A percentile compares a stretch with the other conserved stretches of the same genome.
phyloP scores from a whole-genome alignment of 2,113 vertebrate genomes.

The Origma solitaria region DNA sequence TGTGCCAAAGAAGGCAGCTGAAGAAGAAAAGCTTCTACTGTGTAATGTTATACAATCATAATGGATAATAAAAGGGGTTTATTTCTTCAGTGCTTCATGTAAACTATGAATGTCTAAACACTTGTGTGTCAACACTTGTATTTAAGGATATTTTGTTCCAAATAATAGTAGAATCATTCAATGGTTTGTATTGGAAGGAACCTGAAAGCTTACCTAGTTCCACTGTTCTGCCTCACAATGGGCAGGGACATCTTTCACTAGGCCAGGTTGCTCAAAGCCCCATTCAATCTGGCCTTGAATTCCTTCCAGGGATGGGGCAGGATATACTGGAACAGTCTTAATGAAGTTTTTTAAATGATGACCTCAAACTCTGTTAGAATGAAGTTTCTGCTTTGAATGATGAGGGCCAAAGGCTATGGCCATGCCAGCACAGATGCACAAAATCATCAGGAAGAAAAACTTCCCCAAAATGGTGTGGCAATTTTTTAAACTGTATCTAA shows the following conservation, averaged over 20 bases:
- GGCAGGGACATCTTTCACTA: not conserved
- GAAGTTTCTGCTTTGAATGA: not conserved
- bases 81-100: not conserved
- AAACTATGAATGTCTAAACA: not conserved
- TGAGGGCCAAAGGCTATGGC: not conserved
- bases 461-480: not conserved
- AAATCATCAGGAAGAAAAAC: not conserved
- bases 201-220: not conserved
- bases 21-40: not conserved
- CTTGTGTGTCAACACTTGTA: not conserved
- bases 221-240: rapidly evolving
- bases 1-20: not conserved
- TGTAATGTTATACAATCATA: not conserved
- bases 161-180: not conserved
- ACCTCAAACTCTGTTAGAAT: not conserved
- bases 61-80: rapidly evolving
- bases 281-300: not conserved
- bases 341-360: not conserved
- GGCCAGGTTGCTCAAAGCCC: not conserved
- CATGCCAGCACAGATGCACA: not conserved
- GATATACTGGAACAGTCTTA: not conserved
- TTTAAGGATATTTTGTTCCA: not conserved
- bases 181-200: not conserved
- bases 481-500: not conserved
- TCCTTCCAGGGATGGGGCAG: not conserved